Evolutionary conservation across 1,140 invertebrate genomes (phyloP).

Genomic region (Oscheius sp.): DNA sequence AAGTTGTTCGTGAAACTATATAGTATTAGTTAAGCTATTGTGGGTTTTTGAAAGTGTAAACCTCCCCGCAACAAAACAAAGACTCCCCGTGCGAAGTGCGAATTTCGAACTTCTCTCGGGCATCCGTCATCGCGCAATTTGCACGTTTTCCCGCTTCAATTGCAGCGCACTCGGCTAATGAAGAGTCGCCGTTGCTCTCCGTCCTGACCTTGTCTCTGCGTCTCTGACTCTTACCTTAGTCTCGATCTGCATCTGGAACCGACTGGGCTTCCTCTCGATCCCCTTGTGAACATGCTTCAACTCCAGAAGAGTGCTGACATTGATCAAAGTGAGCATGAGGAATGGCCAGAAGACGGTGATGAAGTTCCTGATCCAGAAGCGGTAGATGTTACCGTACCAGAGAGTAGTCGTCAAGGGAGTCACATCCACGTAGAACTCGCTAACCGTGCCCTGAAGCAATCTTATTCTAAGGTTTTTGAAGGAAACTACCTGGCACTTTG

Average conservation of each 20-base stretch:
- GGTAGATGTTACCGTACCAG: slow-evolving; percentile 27
- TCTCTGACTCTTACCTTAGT: slow-evolving; percentile 6
- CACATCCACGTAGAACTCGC: slow-evolving; percentile 28
- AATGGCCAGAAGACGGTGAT: slow-evolving; percentile 28
- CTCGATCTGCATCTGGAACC: slow-evolving; percentile 19
- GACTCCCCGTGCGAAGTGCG: neutral
- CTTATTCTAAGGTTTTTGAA: neutral
- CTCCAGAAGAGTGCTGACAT: slow-evolving; percentile 22
- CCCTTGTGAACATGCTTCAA: slow-evolving; percentile 9
- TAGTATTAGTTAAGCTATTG: neutral
- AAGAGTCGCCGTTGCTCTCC: too few relatives aligned
- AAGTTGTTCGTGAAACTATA: neutral
- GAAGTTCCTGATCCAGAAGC: slow-evolving; percentile 28
- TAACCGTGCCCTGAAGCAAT: slow-evolving; percentile 11
- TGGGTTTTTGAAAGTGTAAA: neutral
- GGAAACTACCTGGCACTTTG: neutral
- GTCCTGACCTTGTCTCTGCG: too few relatives aligned
- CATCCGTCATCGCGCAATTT: neutral
- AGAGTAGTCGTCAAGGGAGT: slow-evolving; percentile 19
- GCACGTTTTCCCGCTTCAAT: neutral
- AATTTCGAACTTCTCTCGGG: neutral
- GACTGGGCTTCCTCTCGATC: slow-evolving; percentile 1
- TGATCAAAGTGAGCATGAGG: slow-evolving; percentile 22
- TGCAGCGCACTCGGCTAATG: too few relatives aligned
- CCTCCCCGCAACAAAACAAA: neutral